phyloP scores from a whole-genome alignment of 37 sponge, comb jelly and placozoan species.

The Halichondria panicea region DNA sequence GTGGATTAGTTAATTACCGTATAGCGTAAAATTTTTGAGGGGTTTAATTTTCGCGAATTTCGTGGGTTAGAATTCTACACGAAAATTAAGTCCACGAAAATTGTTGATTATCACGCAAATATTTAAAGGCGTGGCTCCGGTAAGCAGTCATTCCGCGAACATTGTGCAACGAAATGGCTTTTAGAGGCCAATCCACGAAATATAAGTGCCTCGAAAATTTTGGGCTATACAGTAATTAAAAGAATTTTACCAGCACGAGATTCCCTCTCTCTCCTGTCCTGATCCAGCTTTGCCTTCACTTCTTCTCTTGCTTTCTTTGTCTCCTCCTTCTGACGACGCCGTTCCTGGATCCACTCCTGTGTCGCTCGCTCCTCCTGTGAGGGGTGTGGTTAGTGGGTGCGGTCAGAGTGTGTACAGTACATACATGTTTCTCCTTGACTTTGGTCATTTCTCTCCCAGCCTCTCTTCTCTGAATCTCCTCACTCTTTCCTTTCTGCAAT shows the following conservation, averaged over 20 bases:
- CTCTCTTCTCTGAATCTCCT: slow-evolving; percentile 26
- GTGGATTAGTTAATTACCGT: not conserved
- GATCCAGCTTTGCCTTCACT: slow-evolving; percentile 55
- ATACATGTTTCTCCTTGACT: slow-evolving; percentile 17
- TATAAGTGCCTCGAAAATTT: no score
- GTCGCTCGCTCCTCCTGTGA: slow-evolving; percentile 1
- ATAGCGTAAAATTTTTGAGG: not conserved
- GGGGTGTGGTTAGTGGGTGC: not conserved
- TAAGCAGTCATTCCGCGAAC: no score
- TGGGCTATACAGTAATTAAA: no score
- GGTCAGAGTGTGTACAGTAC: not conserved
- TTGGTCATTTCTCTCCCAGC: slow-evolving; percentile 23
- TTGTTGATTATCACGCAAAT: not conserved
- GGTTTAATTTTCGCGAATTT: no score
- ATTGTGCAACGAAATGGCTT: no score
- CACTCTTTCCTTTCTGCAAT: slow-evolving; percentile 16
- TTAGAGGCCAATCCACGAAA: no score
- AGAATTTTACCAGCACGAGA: not conserved
- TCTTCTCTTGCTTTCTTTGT: slow-evolving; percentile 45
- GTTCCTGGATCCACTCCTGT: slow-evolving; percentile 48
- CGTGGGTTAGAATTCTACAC: not conserved
- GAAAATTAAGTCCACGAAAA: not conserved
- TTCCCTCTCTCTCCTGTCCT: slow-evolving; percentile 47
- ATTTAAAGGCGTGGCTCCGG: no score
- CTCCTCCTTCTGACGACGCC: slow-evolving; percentile 53